A percentile compares a stretch with the other conserved stretches of the same genome.
These are phyloP conservation scores for Melanerpes formicivorus DNA, from an alignment of 2,113 vertebrate genomes.

Conservation along the genomic window DNA sequence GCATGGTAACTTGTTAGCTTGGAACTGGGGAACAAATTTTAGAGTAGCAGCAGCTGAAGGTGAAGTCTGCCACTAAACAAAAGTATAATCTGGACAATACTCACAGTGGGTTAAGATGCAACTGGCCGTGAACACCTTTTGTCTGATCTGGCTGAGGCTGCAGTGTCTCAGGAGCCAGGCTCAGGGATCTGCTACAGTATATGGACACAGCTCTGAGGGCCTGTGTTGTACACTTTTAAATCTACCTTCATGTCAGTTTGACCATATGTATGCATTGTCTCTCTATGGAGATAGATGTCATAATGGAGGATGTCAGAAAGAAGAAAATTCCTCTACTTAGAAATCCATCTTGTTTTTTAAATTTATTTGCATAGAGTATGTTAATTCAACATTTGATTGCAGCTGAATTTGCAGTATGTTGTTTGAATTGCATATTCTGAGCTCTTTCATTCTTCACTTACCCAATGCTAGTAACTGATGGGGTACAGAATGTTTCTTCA, in stretches of 20 bases:
- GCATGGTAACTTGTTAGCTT: background rate
- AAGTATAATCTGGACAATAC: background rate
- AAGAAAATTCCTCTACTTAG: background rate
- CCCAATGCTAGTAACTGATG: background rate
- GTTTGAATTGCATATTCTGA: background rate
- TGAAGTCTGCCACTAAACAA: background rate
- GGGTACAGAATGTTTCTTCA: background rate
- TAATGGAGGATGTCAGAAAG: background rate
- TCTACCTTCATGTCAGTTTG: background rate
- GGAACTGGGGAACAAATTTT: fast-evolving
- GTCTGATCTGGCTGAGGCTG: background rate
- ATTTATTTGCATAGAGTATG: background rate
- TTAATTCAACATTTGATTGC: background rate
- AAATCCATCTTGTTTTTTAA: background rate
- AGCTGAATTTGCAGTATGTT: background rate
- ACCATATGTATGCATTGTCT: background rate
- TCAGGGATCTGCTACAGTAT: background rate
- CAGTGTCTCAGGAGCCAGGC: background rate
- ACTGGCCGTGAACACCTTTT: background rate
- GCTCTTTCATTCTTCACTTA: background rate
- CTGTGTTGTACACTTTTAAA: background rate
- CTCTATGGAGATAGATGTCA: background rate
- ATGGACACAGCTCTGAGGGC: background rate
- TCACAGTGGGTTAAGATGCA: background rate
- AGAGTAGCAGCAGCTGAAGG: background rate